Conservation (phyloP, 2,113 vertebrate genomes). For the Peromyscus polionotus region DNA sequence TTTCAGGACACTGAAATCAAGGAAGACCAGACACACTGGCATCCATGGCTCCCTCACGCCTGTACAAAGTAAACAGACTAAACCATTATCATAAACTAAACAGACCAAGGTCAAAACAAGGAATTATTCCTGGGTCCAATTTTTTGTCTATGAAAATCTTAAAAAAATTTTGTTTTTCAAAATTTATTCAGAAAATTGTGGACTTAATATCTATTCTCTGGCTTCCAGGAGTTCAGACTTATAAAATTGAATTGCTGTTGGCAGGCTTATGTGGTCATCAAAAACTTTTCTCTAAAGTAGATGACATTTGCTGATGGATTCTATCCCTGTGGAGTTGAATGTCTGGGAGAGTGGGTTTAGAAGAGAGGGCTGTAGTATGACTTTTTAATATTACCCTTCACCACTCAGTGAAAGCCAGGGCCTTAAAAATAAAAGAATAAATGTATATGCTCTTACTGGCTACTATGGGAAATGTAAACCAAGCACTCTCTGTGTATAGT, state of each 20-base stretch:
- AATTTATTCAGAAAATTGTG: background rate
- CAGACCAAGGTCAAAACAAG: background rate
- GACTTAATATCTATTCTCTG: background rate
- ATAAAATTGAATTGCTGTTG: background rate
- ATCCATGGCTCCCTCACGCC: background rate
- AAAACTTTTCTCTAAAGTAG: background rate
- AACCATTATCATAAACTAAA: background rate
- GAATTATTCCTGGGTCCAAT: conserved; percentile 40
- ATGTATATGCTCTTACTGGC: no score
- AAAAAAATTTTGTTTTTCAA: background rate
- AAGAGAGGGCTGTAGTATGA: background rate
- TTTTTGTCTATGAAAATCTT: background rate
- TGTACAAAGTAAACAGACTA: background rate
- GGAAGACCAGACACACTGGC: background rate
- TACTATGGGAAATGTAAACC: background rate
- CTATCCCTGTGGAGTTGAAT: accelerated
- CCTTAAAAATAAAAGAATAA: background rate
- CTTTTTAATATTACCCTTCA: background rate
- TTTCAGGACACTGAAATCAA: background rate
- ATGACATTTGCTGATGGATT: background rate
- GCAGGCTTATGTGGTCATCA: background rate
- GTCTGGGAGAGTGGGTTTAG: background rate
- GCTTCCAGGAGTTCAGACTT: background rate
- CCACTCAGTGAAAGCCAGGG: background rate
- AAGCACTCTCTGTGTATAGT: background rate